Evolutionary conservation across 2,113 vertebrate genomes (phyloP).

Genomic region (Nesospiza acunhae): DNA sequence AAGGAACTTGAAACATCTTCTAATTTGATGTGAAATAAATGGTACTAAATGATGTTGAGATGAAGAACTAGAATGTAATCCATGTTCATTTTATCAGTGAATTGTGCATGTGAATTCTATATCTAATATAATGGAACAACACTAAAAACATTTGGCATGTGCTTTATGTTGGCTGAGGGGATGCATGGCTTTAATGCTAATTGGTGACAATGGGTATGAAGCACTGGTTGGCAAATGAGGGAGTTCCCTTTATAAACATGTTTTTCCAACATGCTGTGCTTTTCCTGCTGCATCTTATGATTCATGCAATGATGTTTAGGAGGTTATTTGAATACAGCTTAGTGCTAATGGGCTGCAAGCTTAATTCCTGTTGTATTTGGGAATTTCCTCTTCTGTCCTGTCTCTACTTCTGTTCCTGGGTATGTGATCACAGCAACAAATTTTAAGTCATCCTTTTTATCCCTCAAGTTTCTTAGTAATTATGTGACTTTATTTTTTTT

Average conservation of each 20-base stretch:
- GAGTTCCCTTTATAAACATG: background rate
- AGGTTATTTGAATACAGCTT: background rate
- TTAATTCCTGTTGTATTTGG: background rate
- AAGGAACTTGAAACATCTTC: background rate
- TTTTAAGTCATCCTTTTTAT: background rate
- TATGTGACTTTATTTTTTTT: background rate
- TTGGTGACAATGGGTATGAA: background rate
- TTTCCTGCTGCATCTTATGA: background rate
- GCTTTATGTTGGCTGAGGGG: background rate
- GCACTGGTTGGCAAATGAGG: background rate
- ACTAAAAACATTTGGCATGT: background rate
- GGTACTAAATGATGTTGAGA: background rate
- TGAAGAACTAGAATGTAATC: background rate
- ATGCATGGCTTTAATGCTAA: background rate
- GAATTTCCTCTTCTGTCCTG: background rate
- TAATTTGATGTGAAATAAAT: background rate
- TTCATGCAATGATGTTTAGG: background rate
- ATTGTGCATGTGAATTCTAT: background rate
- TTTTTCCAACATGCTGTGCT: background rate
- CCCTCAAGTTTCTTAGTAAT: background rate
- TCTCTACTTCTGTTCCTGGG: background rate
- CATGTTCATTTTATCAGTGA: background rate
- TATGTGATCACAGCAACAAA: background rate
- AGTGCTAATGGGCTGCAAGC: background rate
- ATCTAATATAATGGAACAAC: background rate